These are phyloP conservation scores for Sula dactylatra DNA, from an alignment of 2,113 vertebrate genomes.

Conservation along the genomic window DNA sequence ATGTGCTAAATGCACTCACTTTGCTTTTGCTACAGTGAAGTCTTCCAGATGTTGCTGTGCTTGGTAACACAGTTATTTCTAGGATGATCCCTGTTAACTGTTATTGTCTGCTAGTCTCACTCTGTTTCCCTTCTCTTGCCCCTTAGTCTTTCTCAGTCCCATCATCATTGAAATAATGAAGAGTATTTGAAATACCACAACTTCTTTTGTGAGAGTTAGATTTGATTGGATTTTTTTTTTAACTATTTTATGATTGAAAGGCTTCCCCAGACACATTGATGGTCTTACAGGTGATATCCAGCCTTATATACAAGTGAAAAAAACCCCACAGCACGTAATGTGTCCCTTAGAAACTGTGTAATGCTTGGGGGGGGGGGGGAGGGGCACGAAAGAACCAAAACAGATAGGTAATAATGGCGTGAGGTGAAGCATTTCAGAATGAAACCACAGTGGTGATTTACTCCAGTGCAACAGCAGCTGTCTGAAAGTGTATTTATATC, in stretches of 20 bases:
- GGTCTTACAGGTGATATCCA: not conserved
- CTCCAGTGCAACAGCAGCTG: not conserved
- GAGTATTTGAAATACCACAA: not conserved
- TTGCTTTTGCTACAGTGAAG: not conserved
- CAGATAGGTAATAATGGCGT: too few species aligned
- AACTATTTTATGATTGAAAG: not conserved
- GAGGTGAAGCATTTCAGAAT: not conserved
- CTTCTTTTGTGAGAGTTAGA: not conserved
- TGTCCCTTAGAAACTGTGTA: not conserved
- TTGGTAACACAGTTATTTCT: not conserved
- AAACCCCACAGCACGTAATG: not conserved
- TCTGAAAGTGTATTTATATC: not conserved
- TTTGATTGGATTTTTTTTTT: not conserved
- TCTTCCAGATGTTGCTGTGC: not conserved
- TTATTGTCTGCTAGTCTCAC: not conserved
- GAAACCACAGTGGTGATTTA: not conserved
- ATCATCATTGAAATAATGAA: not conserved
- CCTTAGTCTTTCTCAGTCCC: not conserved
- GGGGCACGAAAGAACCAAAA: too few species aligned
- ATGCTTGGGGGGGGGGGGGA: not conserved
- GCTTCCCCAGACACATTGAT: not conserved
- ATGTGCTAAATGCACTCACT: accelerated
- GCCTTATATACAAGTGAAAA: not conserved
- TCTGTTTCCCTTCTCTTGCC: not conserved
- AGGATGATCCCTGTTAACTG: not conserved